Percentiles rank a stretch among this genome's conserved stretches.
phyloP scores from a whole-genome alignment of 2,888 invertebrate species.

The Liposcelis brunnea region DNA sequence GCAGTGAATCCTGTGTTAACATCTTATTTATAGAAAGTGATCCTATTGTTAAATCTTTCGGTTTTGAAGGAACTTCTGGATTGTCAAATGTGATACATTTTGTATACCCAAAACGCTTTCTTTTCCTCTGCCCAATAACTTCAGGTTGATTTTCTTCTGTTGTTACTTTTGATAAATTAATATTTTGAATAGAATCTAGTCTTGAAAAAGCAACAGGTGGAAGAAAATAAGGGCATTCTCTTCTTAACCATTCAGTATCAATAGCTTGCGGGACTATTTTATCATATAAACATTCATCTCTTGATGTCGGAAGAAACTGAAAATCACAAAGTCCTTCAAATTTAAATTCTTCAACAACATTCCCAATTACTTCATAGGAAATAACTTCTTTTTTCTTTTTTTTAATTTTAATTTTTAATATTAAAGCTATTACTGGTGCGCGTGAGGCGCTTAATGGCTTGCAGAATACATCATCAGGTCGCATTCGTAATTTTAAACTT shows the following conservation, averaged over 20 bases:
- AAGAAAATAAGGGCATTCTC: slow-evolving; percentile 42
- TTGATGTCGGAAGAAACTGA: slow-evolving; percentile 66
- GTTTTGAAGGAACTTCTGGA: slow-evolving; percentile 42
- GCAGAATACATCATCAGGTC: slow-evolving; percentile 63
- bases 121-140: slow-evolving; percentile 33
- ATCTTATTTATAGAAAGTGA: background rate
- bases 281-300: slow-evolving; percentile 32
- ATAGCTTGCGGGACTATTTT: slow-evolving; percentile 41
- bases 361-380: slow-evolving; percentile 26
- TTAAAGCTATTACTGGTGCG: slow-evolving; percentile 44
- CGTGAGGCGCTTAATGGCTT: slow-evolving; percentile 60
- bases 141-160: slow-evolving; percentile 21
- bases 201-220: slow-evolving; percentile 66
- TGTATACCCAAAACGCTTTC: slow-evolving; percentile 37
- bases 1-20: background rate
- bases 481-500: slow-evolving; percentile 55
- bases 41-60: slow-evolving; percentile 27
- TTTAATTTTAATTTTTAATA: slow-evolving; percentile 52
- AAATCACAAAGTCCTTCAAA: slow-evolving; percentile 80
- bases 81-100: slow-evolving; percentile 44
- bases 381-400: slow-evolving; percentile 33
- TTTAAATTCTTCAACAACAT: slow-evolving; percentile 39
- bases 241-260: slow-evolving; percentile 40
- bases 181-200: slow-evolving; percentile 36
- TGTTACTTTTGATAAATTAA: too few species aligned